Percentiles rank a stretch among this genome's conserved stretches.
Evolutionary conservation across 2,797 vertebrate species (phyloP).

Genomic region (Scarus forsteni): DNA sequence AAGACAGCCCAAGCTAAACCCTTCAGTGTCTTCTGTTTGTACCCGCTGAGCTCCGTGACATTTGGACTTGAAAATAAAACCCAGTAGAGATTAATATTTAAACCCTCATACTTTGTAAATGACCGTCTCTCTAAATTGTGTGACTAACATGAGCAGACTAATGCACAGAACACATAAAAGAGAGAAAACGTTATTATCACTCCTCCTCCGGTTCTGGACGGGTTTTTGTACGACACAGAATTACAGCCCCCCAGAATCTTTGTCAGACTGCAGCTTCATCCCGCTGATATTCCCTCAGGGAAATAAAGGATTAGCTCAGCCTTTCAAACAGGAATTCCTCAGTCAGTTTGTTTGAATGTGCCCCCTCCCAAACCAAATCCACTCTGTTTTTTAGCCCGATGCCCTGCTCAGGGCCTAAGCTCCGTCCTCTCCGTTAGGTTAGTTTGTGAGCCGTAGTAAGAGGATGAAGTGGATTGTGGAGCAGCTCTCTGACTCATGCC

Average conservation of each 20-base stretch:
- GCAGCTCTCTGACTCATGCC: constrained; percentile 78
- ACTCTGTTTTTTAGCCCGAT: constrained; percentile 63
- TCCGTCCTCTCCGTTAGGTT: constrained; percentile 56
- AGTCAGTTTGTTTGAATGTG: constrained; percentile 72
- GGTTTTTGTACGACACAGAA: constrained; percentile 64
- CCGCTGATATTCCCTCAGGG: constrained; percentile 81
- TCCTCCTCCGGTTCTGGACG: constrained; percentile 33
- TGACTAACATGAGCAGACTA: constrained; percentile 43
- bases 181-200: constrained; percentile 44
- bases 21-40: background rate
- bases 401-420: constrained; percentile 63
- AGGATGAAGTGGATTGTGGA: constrained; percentile 80
- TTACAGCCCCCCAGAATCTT: constrained; percentile 70
- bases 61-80: constrained; percentile 10
- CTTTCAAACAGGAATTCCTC: constrained; percentile 78
- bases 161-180: constrained; percentile 38
- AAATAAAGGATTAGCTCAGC: constrained; percentile 84
- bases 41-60: constrained; percentile 1
- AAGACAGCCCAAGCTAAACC: background rate
- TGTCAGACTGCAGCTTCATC: constrained; percentile 74
- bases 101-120: constrained; percentile 28
- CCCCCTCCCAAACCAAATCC: constrained; percentile 69
- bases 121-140: constrained; percentile 19
- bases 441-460: constrained; percentile 71
- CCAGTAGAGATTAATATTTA: constrained; percentile 17